Evolutionary conservation across 2,113 vertebrate genomes (phyloP), one percentile per base, ranked within the genome.

Genomic region (Cebus imitator): DNA sequence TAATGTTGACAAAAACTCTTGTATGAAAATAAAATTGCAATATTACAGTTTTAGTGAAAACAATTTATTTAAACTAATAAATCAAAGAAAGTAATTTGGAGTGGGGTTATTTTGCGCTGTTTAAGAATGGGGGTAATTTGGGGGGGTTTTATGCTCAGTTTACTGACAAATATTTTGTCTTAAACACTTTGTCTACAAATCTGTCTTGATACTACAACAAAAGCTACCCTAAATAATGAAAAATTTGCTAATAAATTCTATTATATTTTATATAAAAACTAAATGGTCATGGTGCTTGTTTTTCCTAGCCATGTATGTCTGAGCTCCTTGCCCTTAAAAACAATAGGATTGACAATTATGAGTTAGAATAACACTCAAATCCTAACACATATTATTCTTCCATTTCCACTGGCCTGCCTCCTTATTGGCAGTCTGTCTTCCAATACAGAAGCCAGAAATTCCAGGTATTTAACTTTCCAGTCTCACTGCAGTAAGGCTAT

Each of bases 121-220:
- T 91, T 72, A 13, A 68, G 90, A 87, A 70, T n/a, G 13, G 3
- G n/a, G 52, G 32, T 92, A 80, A 57, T 64, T 20, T 50, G 13
- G 10, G 14, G 73, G 40, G 32, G 64, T 83, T 85, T 93, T 21
- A 27, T 48, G 6, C 68, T 96, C 12, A 79, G 35, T 58, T 92
- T 87, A 57, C 0, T 66, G 43, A 82, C 78, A 83, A 55, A 90
- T 16, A 80, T 57, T 73, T 88, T 75, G 12, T 61, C 40, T 76
- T 95, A 70, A 95, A 64, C 17, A 90, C 66, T 92, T 16, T 81
- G 66, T 81, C 66, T 92, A 76, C 23, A 92, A 87, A 66, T 83
- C 25, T 50, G 12, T 66, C 21, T 72, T 40, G 1, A 78, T 27
- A 72, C 82, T 75, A 72, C n/a, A 92, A 93, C 40, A 82, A 64